Conservation (phyloP, 2,888 invertebrate species). For the Tetragonisca angustula region DNA sequence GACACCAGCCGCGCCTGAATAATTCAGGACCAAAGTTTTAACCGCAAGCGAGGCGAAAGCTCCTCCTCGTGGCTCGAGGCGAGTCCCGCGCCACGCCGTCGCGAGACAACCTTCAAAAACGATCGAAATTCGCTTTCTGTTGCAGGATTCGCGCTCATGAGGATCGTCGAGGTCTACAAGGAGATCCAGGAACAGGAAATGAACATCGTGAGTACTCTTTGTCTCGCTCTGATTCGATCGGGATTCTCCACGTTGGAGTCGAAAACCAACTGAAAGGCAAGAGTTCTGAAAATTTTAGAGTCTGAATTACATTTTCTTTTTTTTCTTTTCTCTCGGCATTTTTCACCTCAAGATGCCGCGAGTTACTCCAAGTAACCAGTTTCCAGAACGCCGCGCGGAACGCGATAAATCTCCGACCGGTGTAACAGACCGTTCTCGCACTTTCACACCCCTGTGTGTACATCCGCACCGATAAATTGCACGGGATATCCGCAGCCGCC, state of each 20-base stretch:
- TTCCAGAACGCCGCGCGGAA: not conserved
- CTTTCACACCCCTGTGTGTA: slow-evolving; percentile 12
- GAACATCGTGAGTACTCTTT: slow-evolving; percentile 92
- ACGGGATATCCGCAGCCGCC: slow-evolving; percentile 3
- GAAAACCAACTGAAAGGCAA: too few species aligned
- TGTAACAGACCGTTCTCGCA: not conserved
- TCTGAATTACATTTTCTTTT: too few species aligned
- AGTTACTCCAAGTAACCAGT: slow-evolving; percentile 4
- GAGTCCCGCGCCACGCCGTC: not conserved
- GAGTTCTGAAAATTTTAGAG: too few species aligned
- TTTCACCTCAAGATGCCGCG: not conserved
- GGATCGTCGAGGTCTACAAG: slow-evolving; percentile 96
- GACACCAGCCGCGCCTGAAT: slow-evolving; percentile 79
- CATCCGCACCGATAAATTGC: slow-evolving; percentile 34
- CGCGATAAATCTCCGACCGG: slow-evolving; percentile 22
- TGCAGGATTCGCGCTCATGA: slow-evolving; percentile 95
- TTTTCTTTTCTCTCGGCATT: too few species aligned
- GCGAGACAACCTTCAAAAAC: slow-evolving; percentile 21
- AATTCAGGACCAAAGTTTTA: slow-evolving; percentile 81
- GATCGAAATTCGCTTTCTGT: slow-evolving; percentile 78
- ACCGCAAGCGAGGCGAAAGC: slow-evolving; percentile 61
- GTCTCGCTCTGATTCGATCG: too few species aligned
- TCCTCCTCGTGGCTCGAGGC: slow-evolving; percentile 49
- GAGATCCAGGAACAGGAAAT: slow-evolving; percentile 97
- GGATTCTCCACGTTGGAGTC: not conserved